phyloP scores from a whole-genome alignment of 2,797 vertebrate species.

The Onychomys arenicola region DNA sequence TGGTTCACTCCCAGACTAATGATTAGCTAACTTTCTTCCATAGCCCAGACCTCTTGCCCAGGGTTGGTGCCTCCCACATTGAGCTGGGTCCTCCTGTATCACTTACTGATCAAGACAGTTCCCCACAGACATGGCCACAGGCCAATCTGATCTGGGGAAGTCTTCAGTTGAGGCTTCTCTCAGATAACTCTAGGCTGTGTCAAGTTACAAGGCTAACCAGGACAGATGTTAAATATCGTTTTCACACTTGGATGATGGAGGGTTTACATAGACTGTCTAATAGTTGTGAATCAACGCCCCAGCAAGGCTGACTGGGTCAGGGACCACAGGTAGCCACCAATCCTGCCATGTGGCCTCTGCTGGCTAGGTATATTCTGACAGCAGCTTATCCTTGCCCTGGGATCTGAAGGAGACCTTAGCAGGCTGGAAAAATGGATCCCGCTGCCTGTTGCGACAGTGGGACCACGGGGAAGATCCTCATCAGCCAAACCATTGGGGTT shows the following conservation, averaged over 20 bases:
- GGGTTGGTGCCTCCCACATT: neutral
- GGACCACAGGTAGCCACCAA: neutral
- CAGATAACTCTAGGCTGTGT: neutral
- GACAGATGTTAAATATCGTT: neutral
- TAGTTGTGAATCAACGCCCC: neutral
- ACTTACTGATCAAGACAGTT: neutral
- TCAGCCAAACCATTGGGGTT: neutral
- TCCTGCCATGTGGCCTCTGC: neutral
- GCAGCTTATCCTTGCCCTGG: neutral
- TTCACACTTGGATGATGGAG: neutral
- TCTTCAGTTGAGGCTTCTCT: neutral
- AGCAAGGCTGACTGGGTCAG: no score
- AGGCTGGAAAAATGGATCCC: neutral
- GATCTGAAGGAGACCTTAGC: neutral
- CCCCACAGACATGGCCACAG: neutral
- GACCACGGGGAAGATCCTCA: neutral
- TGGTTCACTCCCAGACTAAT: neutral
- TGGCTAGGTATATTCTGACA: neutral
- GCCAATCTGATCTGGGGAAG: neutral
- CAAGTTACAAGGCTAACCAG: neutral
- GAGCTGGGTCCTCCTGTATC: neutral
- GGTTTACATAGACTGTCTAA: accelerated
- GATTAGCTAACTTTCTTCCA: neutral
- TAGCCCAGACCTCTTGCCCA: neutral
- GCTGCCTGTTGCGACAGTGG: no score